Conservation (phyloP, 2,113 vertebrate genomes). For the Amblyornis subalaris region DNA sequence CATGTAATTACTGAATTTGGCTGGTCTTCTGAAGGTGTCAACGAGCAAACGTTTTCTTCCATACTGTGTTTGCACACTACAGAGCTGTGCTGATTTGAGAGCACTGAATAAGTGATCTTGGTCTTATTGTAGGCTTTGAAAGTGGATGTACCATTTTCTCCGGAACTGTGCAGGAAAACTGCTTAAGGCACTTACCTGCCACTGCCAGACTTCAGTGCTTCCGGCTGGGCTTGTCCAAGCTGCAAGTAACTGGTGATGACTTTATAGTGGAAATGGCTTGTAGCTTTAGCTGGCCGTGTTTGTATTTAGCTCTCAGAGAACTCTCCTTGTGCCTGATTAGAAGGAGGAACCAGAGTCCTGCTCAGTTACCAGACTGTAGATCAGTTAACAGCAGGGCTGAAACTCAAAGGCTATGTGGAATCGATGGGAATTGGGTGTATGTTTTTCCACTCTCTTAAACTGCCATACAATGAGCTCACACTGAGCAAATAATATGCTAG, state of each 20-base stretch:
- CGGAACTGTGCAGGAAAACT: background rate
- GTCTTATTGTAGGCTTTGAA: background rate
- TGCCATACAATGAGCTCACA: background rate
- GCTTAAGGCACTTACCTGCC: background rate
- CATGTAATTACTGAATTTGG: background rate
- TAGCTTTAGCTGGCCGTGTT: background rate
- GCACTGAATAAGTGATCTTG: background rate
- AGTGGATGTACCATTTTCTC: background rate
- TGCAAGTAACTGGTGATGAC: background rate
- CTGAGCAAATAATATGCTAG: background rate
- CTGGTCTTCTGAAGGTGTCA: background rate
- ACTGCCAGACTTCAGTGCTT: background rate
- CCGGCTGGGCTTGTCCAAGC: background rate
- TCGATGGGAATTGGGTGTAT: rapidly evolving
- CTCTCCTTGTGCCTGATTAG: background rate
- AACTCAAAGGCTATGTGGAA: background rate
- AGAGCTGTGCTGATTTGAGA: background rate
- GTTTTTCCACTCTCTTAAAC: background rate
- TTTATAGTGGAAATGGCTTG: background rate
- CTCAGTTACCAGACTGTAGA: background rate
- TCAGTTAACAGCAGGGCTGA: background rate
- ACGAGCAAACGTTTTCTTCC: background rate
- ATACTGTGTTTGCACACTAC: background rate
- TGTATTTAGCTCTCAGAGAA: background rate
- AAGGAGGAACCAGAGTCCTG: background rate